Conservation (phyloP, 1,140 invertebrate species). For the Drosophila orena region DNA sequence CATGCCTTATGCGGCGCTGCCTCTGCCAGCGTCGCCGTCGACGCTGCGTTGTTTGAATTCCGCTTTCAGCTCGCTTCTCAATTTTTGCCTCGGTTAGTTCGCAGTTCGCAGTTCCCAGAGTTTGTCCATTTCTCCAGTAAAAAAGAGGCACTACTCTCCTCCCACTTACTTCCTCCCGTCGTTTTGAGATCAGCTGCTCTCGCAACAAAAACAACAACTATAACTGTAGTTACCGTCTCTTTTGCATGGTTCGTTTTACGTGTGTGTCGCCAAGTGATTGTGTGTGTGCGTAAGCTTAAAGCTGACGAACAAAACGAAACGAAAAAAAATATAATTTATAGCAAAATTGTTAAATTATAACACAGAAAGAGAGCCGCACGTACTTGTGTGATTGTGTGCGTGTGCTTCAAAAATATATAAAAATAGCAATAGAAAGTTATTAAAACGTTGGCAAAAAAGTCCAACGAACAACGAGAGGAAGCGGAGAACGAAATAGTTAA, state of each 20-base stretch:
- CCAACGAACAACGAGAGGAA: slow-evolving; percentile 56
- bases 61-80: slow-evolving; percentile 56
- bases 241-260: slow-evolving; percentile 23
- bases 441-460: slow-evolving; percentile 59
- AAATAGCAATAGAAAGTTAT: slow-evolving; percentile 83
- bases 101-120: slow-evolving; percentile 64
- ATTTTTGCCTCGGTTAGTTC: slow-evolving; percentile 66
- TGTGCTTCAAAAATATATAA: slow-evolving; percentile 60
- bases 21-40: slow-evolving; percentile 28
- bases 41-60: slow-evolving; percentile 56
- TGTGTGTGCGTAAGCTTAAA: slow-evolving; percentile 49
- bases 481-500: slow-evolving; percentile 73
- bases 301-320: slow-evolving; percentile 48
- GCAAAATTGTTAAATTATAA: slow-evolving; percentile 59
- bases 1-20: slow-evolving; percentile 35
- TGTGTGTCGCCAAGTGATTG: slow-evolving; percentile 23
- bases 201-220: slow-evolving; percentile 25
- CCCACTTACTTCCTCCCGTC: slow-evolving; percentile 31
- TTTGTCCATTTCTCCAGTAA: slow-evolving; percentile 25
- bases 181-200: slow-evolving; percentile 47
- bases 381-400: slow-evolving; percentile 46
- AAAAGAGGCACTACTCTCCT: slow-evolving; percentile 18
- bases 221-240: slow-evolving; percentile 42
- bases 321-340: slow-evolving; percentile 51
- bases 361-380: slow-evolving; percentile 39